phyloP scores from a whole-genome alignment of 2,113 vertebrate species.

The Mustela nigripes region DNA sequence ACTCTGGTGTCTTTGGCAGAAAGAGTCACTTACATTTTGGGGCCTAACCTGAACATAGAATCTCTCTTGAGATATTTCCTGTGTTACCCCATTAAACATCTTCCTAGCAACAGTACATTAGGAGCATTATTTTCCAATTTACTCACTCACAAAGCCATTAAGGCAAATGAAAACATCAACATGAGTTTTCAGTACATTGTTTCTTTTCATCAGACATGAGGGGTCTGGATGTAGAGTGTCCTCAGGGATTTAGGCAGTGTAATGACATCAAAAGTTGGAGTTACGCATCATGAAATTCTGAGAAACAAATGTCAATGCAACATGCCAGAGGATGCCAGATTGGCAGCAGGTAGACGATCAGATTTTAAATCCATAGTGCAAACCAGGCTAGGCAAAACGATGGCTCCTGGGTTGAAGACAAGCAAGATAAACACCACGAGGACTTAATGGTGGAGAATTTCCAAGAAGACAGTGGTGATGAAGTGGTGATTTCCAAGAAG shows the following conservation, averaged over 20 bases:
- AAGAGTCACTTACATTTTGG: not conserved
- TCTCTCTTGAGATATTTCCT: constrained; percentile 36
- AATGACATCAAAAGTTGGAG: not conserved
- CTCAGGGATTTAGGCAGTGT: not conserved
- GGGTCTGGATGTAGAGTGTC: not conserved
- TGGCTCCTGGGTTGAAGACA: not conserved
- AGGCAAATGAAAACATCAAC: constrained; percentile 35
- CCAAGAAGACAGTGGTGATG: not conserved
- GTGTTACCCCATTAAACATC: not conserved
- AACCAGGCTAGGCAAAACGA: not conserved
- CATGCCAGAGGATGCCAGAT: not conserved
- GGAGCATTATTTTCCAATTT: constrained; percentile 37
- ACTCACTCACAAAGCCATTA: constrained; percentile 51
- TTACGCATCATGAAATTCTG: not conserved
- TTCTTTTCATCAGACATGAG: not conserved
- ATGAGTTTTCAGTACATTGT: not conserved
- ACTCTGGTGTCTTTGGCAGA: constrained; percentile 11
- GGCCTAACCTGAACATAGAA: not conserved
- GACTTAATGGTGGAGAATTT: not conserved
- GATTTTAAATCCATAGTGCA: not conserved
- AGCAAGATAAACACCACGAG: not conserved
- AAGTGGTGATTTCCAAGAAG: not conserved
- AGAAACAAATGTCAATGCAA: not conserved
- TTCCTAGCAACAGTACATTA: not conserved
- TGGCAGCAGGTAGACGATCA: not conserved